Evolutionary conservation across 2,888 invertebrate genomes (phyloP).

Genomic region (Apeira syringaria): DNA sequence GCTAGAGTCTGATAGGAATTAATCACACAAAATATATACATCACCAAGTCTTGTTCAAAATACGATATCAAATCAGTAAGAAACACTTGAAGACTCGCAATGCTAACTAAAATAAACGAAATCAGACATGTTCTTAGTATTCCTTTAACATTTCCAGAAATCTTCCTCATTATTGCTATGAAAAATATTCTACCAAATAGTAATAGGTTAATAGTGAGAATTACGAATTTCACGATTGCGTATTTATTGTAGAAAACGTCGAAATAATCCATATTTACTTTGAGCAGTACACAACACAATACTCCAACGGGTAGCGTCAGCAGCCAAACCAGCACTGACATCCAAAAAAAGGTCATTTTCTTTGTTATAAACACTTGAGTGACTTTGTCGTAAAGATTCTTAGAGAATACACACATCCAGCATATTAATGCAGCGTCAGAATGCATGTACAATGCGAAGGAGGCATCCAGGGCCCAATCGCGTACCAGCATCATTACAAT

Average conservation of each 20-base stretch:
- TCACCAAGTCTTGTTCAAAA: background rate
- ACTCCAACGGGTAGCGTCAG: background rate
- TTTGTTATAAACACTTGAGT: constrained; percentile 23
- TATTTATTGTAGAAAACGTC: background rate
- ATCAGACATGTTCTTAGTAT: background rate
- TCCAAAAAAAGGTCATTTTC: background rate
- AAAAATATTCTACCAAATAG: background rate
- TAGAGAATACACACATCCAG: constrained; percentile 60
- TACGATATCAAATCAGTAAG: background rate
- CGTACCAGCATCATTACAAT: constrained; percentile 20
- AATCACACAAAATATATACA: background rate
- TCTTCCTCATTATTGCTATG: background rate
- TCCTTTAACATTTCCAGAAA: background rate
- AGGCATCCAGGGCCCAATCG: constrained; percentile 4
- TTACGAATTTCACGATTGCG: background rate
- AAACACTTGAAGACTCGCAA: background rate
- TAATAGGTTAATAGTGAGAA: background rate
- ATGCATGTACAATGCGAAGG: constrained; percentile 43
- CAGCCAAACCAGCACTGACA: background rate
- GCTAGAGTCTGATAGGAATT: background rate
- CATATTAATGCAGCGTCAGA: constrained; percentile 49
- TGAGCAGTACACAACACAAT: background rate
- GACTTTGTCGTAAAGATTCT: constrained; percentile 58
- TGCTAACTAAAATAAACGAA: background rate
- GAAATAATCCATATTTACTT: background rate